These are phyloP conservation scores for Panthera leo DNA, from an alignment of 2,113 vertebrate species.

Conservation along the genomic window DNA sequence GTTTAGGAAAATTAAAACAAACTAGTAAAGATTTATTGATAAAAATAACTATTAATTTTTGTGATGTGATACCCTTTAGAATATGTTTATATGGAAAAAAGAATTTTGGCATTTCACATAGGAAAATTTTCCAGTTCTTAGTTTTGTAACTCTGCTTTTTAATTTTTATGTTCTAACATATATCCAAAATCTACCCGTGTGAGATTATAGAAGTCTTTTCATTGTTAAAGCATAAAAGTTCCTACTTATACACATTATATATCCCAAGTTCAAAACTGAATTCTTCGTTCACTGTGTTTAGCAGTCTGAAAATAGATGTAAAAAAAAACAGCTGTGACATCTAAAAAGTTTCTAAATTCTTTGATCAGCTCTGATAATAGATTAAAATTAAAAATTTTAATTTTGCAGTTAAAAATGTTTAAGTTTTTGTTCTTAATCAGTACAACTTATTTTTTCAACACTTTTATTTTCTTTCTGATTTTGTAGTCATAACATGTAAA, in stretches of 20 bases:
- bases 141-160: conserved; percentile 1
- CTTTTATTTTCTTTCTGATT: not conserved
- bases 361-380: conserved; percentile 12
- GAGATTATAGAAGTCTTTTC: conserved; percentile 25
- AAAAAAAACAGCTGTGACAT: not conserved
- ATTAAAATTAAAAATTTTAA: conserved; percentile 28
- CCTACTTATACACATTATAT: conserved; percentile 12
- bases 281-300: not conserved
- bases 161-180: conserved; percentile 45
- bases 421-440: conserved; percentile 21
- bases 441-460: conserved; percentile 30
- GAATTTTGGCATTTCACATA: not conserved
- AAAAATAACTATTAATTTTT: conserved; percentile 43
- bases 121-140: not conserved
- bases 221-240: not conserved
- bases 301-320: not conserved
- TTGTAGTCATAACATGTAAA: conserved; percentile 15
- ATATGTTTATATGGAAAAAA: not conserved
- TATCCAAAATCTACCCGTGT: not conserved
- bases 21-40: not conserved
- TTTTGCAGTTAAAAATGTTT: not conserved
- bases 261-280: not conserved
- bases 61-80: not conserved
- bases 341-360: not conserved
- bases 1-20: conserved; percentile 30